phyloP scores from a whole-genome alignment of 2,888 invertebrate species.

The Sarcophaga variegata region DNA sequence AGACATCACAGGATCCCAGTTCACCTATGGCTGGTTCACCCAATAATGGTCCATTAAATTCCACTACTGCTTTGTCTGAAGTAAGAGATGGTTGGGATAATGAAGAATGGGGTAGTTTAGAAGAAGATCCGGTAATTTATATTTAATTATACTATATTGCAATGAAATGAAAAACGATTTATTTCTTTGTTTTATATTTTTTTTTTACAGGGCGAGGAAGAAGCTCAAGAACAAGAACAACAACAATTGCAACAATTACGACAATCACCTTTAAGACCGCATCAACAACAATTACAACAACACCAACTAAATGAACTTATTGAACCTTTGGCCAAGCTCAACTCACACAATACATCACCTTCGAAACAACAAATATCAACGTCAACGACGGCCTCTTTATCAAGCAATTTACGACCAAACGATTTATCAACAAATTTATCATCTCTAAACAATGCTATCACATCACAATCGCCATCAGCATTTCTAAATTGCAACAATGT shows the following conservation, averaged over 20 bases:
- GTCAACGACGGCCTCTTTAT: slow-evolving; percentile 66
- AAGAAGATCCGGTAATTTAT: slow-evolving; percentile 88
- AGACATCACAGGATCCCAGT: slow-evolving; percentile 83
- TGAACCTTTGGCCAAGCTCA: slow-evolving; percentile 78
- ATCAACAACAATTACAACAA: slow-evolving; percentile 78
- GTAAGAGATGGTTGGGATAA: slow-evolving; percentile 91
- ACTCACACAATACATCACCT: slow-evolving; percentile 77
- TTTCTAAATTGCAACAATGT: slow-evolving; percentile 81
- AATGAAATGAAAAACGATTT: background rate
- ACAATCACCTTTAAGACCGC: slow-evolving; percentile 74
- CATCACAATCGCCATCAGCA: slow-evolving; percentile 75
- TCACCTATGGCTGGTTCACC: slow-evolving; percentile 80
- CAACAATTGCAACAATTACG: slow-evolving; percentile 76
- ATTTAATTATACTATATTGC: background rate
- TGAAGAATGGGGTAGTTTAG: slow-evolving; percentile 93
- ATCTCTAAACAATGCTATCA: slow-evolving; percentile 73
- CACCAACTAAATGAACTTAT: slow-evolving; percentile 79
- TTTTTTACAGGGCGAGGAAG: slow-evolving; percentile 78
- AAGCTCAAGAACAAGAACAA: slow-evolving; percentile 79
- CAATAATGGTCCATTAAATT: slow-evolving; percentile 82
- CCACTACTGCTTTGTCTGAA: slow-evolving; percentile 83
- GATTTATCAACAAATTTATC: slow-evolving; percentile 75
- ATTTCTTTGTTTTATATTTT: background rate
- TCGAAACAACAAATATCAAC: slow-evolving; percentile 70
- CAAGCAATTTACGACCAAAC: slow-evolving; percentile 77